Evolutionary conservation across 2,888 invertebrate genomes (phyloP).

Genomic region (Cephus nigrinus): DNA sequence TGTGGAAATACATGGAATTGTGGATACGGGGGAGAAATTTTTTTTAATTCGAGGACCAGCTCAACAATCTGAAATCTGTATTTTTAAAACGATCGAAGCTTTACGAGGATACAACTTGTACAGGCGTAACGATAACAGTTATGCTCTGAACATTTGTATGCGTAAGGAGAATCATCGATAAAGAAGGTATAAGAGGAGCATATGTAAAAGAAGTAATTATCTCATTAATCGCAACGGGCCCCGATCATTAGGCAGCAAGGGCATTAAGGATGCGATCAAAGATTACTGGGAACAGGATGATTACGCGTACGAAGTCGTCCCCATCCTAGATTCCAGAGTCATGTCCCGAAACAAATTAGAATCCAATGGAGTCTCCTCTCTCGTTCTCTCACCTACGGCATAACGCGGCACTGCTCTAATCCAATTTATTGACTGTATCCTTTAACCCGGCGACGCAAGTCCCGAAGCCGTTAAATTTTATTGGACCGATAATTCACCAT

Average conservation of each 20-base stretch:
- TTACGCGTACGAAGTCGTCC: conserved; percentile 27
- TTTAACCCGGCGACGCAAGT: conserved; percentile 32
- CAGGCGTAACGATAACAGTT: neutral
- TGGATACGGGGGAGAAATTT: neutral
- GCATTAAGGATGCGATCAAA: conserved; percentile 24
- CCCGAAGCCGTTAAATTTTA: conserved; percentile 46
- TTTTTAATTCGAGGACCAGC: neutral
- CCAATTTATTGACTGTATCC: conserved; percentile 41
- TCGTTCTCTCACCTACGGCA: neutral
- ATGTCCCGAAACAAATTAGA: conserved; percentile 45
- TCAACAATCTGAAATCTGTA: neutral
- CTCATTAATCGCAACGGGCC: conserved; percentile 26
- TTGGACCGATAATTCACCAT: conserved; percentile 47
- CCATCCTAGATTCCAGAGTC: conserved; percentile 31
- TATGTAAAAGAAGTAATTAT: conserved; percentile 27
- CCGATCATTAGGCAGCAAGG: conserved; percentile 35
- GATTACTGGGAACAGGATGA: conserved; percentile 38
- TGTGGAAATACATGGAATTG: neutral
- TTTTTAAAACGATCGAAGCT: neutral
- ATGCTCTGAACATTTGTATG: neutral
- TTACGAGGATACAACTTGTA: neutral
- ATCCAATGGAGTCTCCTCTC: conserved; percentile 33
- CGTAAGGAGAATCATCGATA: neutral
- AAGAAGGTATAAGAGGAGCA: neutral
- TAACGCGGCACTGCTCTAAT: conserved; percentile 24